Evolutionary conservation across 2,797 vertebrate genomes (phyloP).

Genomic region (Chaenodraco wilsoni): DNA sequence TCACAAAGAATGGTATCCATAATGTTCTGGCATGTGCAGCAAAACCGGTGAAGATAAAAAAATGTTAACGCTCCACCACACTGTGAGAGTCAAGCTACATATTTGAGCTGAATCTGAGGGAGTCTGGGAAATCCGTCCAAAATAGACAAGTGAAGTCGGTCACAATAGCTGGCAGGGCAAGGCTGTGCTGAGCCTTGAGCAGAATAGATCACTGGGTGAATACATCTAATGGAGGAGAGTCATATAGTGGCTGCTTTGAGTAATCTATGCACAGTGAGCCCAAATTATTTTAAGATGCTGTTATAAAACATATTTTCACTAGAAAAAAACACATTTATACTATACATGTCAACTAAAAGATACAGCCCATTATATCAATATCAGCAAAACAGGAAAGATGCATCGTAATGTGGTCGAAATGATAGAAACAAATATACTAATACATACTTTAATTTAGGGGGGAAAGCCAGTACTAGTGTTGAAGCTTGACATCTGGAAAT

Average conservation of each 20-base stretch:
- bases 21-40: neutral
- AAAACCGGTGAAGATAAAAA: constrained; percentile 12
- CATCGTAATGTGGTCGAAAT: too few relatives aligned
- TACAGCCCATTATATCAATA: too few relatives aligned
- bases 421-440: too few relatives aligned
- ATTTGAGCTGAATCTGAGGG: constrained; percentile 30
- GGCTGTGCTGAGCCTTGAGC: constrained; percentile 65
- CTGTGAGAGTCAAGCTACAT: neutral
- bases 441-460: too few relatives aligned
- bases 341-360: neutral
- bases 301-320: neutral
- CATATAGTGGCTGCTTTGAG: constrained; percentile 29
- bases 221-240: constrained; percentile 52
- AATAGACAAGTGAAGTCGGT: constrained; percentile 63
- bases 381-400: neutral
- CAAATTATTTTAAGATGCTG: constrained; percentile 8
- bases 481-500: too few relatives aligned
- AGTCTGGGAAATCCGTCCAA: constrained; percentile 57
- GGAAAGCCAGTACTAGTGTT: too few relatives aligned
- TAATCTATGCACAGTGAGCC: constrained; percentile 41
- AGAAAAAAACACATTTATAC: neutral
- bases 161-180: constrained; percentile 71
- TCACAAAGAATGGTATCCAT: constrained; percentile 1
- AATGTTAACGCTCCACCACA: neutral
- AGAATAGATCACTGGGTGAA: constrained; percentile 68